These are phyloP conservation scores for Anoncus sp. DNA, from an alignment of 2,888 invertebrate genomes.

Conservation along the genomic window DNA sequence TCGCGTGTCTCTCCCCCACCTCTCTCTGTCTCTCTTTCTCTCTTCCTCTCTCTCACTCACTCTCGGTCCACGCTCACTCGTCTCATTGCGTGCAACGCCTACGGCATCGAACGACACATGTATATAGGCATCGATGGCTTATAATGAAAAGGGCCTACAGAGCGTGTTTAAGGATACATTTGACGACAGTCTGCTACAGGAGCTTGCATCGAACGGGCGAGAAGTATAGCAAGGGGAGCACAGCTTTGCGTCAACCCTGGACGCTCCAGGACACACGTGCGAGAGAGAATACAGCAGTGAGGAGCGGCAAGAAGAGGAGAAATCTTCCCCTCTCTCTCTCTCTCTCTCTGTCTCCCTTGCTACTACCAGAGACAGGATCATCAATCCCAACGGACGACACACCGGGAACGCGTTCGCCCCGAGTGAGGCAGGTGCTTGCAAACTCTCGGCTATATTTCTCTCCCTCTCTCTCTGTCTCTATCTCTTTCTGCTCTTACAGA, in stretches of 20 bases:
- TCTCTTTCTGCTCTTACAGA: not conserved
- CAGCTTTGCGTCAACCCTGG: constrained; percentile 54
- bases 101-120: constrained; percentile 31
- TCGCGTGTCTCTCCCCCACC: constrained; percentile 26
- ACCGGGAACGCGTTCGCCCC: constrained; percentile 59
- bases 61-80: constrained; percentile 23
- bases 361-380: constrained; percentile 65
- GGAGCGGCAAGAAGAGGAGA: constrained; percentile 8
- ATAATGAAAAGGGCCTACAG: constrained; percentile 16
- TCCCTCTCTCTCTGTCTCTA: not conserved
- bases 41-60: constrained; percentile 6
- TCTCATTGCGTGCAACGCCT: constrained; percentile 52
- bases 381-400: constrained; percentile 66
- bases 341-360: constrained; percentile 22
- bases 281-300: constrained; percentile 12
- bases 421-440: constrained; percentile 56
- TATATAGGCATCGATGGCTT: not conserved
- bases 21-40: constrained; percentile 20
- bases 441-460: constrained; percentile 12
- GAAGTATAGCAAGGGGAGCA: constrained; percentile 56
- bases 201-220: constrained; percentile 36
- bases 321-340: constrained; percentile 15
- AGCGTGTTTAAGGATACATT: not conserved
- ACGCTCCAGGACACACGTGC: constrained; percentile 61
- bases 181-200: not conserved